Percentiles rank a stretch among this genome's conserved stretches.
Evolutionary conservation across 1,140 invertebrate genomes (phyloP).

Genomic region (Helicoverpa armigera): DNA sequence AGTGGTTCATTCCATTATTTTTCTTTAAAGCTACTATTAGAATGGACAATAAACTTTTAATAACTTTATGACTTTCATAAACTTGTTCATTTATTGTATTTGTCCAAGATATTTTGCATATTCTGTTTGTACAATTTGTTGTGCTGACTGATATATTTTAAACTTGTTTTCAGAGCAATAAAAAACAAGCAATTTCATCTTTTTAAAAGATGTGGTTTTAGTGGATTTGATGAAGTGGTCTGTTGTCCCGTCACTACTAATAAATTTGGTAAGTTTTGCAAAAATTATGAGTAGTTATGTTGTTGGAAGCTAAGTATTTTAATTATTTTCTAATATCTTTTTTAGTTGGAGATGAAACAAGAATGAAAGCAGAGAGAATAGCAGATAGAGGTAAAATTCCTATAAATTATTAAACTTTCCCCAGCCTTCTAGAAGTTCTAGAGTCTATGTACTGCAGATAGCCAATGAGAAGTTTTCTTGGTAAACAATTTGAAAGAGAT

Average conservation of each 20-base stretch:
- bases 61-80: no score
- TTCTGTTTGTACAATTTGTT: background rate
- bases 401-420: background rate
- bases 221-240: conserved; percentile 41
- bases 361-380: conserved; percentile 11
- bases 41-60: no score
- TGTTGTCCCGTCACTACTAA: conserved; percentile 43
- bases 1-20: no score
- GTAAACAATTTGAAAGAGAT: no score
- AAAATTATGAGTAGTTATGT: background rate
- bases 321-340: background rate
- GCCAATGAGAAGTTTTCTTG: no score
- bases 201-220: conserved; percentile 51
- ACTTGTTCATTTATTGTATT: no score
- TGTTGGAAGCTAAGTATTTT: background rate
- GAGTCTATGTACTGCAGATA: no score
- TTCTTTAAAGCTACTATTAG: no score
- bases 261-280: conserved; percentile 41
- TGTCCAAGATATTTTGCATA: no score
- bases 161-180: conserved; percentile 40
- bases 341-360: conserved; percentile 34
- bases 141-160: background rate
- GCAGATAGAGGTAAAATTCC: conserved; percentile 37
- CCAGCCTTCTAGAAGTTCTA: no score
- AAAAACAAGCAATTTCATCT: conserved; percentile 43